Evolutionary conservation across 1,140 invertebrate species (phyloP), one percentile per base, ranked within the genome.

Genomic region (Micrasema longulum): DNA sequence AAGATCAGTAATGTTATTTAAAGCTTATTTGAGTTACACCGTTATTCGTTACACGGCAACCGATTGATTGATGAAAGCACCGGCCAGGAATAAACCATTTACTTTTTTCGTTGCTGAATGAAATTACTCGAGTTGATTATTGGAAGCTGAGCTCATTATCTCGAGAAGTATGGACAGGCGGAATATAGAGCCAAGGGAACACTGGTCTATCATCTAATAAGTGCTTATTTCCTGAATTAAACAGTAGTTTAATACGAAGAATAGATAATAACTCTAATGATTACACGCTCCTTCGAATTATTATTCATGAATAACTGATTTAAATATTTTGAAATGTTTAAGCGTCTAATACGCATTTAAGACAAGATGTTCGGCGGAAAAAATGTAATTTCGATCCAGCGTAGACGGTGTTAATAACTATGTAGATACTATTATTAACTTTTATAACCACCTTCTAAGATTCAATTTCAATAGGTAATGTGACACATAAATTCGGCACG

Each of bases 51-150:
- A 52, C 41, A 52, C 41, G 55, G 71, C 66, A 64, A 73, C 36
- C 55, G 67, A 73, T 73, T 73, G 72, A 73, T 73, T 73, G 72
- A 73, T 73, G 72, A 73, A 73, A 73, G 72, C 53, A 47, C 23
- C 43, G 55, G 55, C 14, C 57, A 55, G 55, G 71, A 62, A 67
- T 72, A 48, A 50, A 60, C 64, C 71, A 68, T 72, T 68, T 68
- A 68, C 31, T 67, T 62, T 57, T 71, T 72, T 72, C 55, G 43
- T 45, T 68, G 64, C 64, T 64, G 71, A 68, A 72, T 72, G 36
- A 67, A 66, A 72, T 72, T 66, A 68, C 47, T 20, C 16, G 68
- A 70, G 68, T 53, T 52, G 68, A 70, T 70, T 70, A 70, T 70
- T 70, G 68, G 68, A 70, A 70, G 68, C 68, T 43, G 57, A 35